Evolutionary conservation across 2,797 vertebrate species (phyloP).

Genomic region (Sebastes matsubarae): DNA sequence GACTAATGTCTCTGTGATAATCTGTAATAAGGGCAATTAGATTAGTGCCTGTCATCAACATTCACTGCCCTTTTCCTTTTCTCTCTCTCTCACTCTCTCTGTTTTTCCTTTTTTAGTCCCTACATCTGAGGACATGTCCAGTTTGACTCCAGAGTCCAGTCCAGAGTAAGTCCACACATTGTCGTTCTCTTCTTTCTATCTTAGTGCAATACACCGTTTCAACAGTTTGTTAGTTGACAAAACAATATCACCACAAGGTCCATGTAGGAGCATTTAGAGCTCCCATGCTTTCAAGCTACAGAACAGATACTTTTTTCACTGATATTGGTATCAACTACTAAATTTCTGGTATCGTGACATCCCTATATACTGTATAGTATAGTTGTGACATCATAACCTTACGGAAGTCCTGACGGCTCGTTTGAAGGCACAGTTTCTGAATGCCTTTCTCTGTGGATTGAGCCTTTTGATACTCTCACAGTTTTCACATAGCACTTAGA

Average conservation of each 20-base stretch:
- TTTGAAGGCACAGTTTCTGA: background rate
- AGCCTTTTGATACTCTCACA: background rate
- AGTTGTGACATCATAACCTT: background rate
- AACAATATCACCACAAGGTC: background rate
- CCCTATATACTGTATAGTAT: too few species aligned
- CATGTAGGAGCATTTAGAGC: background rate
- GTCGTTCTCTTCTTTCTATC: background rate
- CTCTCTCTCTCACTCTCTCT: background rate
- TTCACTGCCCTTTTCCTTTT: conserved; percentile 12
- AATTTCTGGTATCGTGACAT: too few species aligned
- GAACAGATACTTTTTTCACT: background rate
- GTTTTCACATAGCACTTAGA: background rate
- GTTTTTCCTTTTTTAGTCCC: conserved; percentile 78
- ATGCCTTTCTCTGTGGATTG: background rate
- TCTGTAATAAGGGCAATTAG: conserved; percentile 48
- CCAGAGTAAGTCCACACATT: conserved; percentile 87
- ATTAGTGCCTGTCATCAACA: conserved; percentile 36
- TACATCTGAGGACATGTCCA: conserved; percentile 95
- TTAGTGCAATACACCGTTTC: background rate
- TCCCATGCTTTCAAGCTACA: background rate
- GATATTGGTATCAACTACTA: too few species aligned
- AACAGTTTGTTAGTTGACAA: background rate
- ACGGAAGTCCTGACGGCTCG: background rate
- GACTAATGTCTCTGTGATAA: conserved; percentile 27
- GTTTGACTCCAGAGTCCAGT: conserved; percentile 93